Base-by-base conservation (phyloP, 1,140 invertebrate species). In the Holotrichia oblita region DNA sequence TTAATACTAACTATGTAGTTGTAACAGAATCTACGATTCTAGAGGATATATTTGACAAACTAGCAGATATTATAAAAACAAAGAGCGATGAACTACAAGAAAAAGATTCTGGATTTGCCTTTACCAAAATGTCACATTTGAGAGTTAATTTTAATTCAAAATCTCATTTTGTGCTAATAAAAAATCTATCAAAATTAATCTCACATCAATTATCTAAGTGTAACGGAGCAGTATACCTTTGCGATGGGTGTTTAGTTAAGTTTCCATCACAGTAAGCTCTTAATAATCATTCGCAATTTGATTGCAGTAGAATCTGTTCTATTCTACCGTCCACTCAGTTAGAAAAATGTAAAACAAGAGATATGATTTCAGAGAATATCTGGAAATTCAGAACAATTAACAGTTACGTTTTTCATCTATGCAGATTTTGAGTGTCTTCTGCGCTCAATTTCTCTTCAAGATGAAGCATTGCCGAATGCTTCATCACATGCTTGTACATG, bases 221-320 rank as follows among this genome's bases (percentile, higher is more conserved):
- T 48, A 12, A 76, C 2, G 14, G n/a, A 10, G 20, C 12, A 24
- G 22, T 22, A 17, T 48, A 44, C 34, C n/a, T 76, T 84, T 82
- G 85, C 81, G 83, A 86, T 82, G 80, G 82, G 27, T 87, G 86
- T 83, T 83, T 87, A 44, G 73, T 81, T 76, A 81, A 84, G 80
- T 87, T 86, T 80, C 72, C 69, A 24, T 76, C 59, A 40, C 14
- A 82, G 73, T 55, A 81, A 69, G 81, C 73, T 44, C 78, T 85
- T 8, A 6, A 42, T 12, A 77, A 79, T 34, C 85, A 87, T 82
- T 78, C 81, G 79, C 42, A 41, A 48, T 1, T 80, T 76, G 81
- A 84, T 81, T 86, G 61, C 17, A 69, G 6, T 59, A 17, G 59
- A 40, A 12, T 34, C 24, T 3, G 55, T 55, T 7, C 73, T 44